phyloP scores from a whole-genome alignment of 2,797 vertebrate genomes.

The Neosilurus mollespiculum region DNA sequence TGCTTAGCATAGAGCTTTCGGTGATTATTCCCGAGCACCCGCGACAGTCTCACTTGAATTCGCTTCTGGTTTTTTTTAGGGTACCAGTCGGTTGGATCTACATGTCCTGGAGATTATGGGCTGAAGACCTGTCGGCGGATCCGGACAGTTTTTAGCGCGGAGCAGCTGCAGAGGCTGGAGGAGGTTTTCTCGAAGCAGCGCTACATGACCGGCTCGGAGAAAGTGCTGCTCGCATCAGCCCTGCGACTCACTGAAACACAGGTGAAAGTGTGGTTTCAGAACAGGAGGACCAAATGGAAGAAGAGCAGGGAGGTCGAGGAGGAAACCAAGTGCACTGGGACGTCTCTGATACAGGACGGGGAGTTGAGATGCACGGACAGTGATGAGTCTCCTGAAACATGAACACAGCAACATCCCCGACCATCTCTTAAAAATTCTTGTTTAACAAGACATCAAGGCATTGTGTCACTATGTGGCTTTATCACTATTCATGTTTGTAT shows the following conservation, averaged over 20 bases:
- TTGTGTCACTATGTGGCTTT: conserved; percentile 4
- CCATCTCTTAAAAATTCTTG: background rate
- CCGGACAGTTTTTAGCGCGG: conserved; percentile 14
- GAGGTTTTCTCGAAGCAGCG: conserved; percentile 34
- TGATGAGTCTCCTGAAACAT: conserved; percentile 11
- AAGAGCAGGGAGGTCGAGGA: conserved; percentile 20
- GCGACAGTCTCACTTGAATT: background rate
- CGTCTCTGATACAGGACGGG: background rate
- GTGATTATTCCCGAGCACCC: background rate
- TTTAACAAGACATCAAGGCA: conserved; percentile 22
- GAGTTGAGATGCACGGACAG: background rate
- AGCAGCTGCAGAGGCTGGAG: conserved; percentile 28
- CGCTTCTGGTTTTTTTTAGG: background rate
- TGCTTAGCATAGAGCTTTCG: background rate
- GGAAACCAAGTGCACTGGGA: background rate
- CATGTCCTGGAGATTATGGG: background rate
- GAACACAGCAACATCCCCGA: background rate
- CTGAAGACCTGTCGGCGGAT: conserved; percentile 23
- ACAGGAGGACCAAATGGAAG: conserved; percentile 31
- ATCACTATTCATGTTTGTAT: background rate
- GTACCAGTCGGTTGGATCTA: background rate
- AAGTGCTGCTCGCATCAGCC: conserved; percentile 25
- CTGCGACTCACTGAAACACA: conserved; percentile 28
- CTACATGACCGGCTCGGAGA: conserved; percentile 28
- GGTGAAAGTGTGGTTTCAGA: conserved; percentile 36